Percentiles rank a stretch among this genome's conserved stretches.
These are phyloP conservation scores for Wiebesia pumilae DNA, from an alignment of 1,140 invertebrate species.

Conservation along the genomic window DNA sequence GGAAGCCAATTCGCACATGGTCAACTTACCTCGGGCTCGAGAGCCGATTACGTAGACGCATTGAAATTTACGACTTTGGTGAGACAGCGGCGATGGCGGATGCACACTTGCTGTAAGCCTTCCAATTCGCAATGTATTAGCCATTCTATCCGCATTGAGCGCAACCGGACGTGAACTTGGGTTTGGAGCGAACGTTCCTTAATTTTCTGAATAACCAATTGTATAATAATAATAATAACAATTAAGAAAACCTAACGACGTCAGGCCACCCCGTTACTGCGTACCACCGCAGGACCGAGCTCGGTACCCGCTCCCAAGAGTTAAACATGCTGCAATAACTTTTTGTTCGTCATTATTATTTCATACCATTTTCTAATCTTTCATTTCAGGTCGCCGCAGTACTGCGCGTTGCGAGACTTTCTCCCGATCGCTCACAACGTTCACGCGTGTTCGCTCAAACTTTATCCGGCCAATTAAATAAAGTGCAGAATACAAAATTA, in stretches of 20 bases:
- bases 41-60: neutral
- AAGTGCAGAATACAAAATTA: too few relatives aligned
- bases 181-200: conserved; percentile 59
- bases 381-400: neutral
- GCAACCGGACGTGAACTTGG: neutral
- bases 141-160: neutral
- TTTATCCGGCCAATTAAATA: too few relatives aligned
- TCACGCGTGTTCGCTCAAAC: neutral
- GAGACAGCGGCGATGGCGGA: neutral
- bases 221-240: conserved; percentile 24
- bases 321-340: too few relatives aligned
- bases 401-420: neutral
- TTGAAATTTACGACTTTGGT: neutral
- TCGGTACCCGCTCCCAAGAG: conserved; percentile 63
- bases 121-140: neutral
- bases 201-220: conserved; percentile 69
- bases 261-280: conserved; percentile 75
- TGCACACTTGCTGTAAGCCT: neutral
- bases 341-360: too few relatives aligned
- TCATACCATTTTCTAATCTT: neutral
- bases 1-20: neutral
- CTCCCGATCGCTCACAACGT: neutral
- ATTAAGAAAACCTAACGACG: conserved; percentile 59
- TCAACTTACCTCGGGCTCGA: neutral
- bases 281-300: conserved; percentile 71